Percentiles rank a stretch among this genome's conserved stretches.
Conservation (phyloP, 2,888 invertebrate species). For the Oxystoma pomonae region DNA sequence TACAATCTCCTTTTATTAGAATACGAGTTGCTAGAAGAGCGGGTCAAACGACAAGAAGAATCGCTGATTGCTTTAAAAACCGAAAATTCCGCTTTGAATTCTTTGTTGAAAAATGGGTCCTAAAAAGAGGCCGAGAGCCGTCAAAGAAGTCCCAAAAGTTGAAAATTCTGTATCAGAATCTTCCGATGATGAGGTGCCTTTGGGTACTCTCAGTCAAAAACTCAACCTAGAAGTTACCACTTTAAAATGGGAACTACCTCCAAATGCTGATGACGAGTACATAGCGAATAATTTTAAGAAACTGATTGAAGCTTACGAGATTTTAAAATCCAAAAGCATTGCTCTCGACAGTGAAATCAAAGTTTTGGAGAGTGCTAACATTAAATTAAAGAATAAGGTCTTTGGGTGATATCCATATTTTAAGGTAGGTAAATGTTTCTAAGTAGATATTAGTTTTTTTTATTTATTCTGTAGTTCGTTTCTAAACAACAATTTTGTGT, state of each 20-base stretch:
- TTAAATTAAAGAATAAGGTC: conserved; percentile 13
- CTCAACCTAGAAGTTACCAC: not conserved
- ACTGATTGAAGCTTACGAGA: conserved; percentile 12
- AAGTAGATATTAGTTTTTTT: too few species aligned
- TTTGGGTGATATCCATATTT: too few species aligned
- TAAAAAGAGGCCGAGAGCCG: not conserved
- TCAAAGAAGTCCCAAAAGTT: not conserved
- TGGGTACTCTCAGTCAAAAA: not conserved
- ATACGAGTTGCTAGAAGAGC: conserved; percentile 18
- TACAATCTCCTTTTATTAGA: conserved; percentile 17
- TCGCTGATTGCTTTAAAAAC: conserved; percentile 13
- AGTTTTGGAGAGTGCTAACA: conserved; percentile 14
- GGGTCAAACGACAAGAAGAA: conserved; percentile 11
- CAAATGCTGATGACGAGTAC: not conserved
- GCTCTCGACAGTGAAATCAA: conserved; percentile 15
- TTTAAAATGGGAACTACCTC: not conserved
- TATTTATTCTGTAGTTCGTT: too few species aligned
- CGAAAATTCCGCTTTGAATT: conserved; percentile 16
- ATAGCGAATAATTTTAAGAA: conserved; percentile 5
- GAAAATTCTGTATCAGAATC: not conserved
- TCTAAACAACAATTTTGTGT: too few species aligned
- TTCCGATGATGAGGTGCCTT: conserved; percentile 18
- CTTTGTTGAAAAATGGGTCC: conserved; percentile 1
- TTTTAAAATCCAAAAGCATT: conserved; percentile 13
- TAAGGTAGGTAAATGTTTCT: too few species aligned